Evolutionary conservation across 2,113 vertebrate species (phyloP).

Genomic region (Heliornis fulica): DNA sequence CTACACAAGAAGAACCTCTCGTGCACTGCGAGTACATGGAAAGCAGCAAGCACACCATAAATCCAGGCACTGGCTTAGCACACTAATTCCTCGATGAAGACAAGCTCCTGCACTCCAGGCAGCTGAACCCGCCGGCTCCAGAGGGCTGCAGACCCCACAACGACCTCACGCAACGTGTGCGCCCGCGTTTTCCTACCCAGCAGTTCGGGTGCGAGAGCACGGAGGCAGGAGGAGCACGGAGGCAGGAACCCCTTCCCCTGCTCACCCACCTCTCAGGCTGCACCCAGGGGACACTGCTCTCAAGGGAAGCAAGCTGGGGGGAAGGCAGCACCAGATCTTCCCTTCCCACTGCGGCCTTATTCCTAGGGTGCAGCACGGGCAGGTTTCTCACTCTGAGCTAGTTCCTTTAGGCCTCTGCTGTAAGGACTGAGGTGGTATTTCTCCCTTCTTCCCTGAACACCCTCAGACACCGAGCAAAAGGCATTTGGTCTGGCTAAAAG

Average conservation of each 20-base stretch:
- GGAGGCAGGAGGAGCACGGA: background rate
- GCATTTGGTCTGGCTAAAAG: background rate
- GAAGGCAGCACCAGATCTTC: background rate
- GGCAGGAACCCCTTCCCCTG: background rate
- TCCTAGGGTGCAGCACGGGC: background rate
- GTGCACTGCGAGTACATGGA: accelerated
- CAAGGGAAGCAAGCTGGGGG: background rate
- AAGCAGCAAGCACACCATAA: background rate
- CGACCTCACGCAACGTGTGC: background rate
- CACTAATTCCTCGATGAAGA: background rate
- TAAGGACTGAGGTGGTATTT: background rate
- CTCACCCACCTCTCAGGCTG: background rate
- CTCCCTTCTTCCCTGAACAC: background rate
- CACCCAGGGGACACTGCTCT: background rate
- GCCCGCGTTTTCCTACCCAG: background rate
- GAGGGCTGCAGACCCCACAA: background rate
- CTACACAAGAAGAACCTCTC: background rate
- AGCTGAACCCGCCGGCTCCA: accelerated
- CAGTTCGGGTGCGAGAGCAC: background rate
- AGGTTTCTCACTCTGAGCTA: background rate
- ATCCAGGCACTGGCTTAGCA: background rate
- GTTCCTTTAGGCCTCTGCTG: background rate
- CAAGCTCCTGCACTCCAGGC: background rate
- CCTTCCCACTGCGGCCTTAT: background rate
- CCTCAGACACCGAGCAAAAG: background rate